Evolutionary conservation across 2,888 invertebrate genomes (phyloP).

Genomic region (Unio delphinus): DNA sequence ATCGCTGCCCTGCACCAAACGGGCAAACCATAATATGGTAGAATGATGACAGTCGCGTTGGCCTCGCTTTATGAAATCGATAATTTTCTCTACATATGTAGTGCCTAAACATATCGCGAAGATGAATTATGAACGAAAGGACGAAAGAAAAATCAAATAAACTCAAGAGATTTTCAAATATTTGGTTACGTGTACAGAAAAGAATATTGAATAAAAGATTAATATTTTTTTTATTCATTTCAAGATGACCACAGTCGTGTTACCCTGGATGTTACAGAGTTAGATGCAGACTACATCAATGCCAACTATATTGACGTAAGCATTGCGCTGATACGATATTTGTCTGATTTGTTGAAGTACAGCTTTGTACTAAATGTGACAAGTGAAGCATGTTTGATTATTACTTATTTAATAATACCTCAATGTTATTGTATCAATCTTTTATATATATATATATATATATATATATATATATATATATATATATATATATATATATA

Average conservation of each 20-base stretch:
- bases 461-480: background rate
- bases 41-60: too few species aligned
- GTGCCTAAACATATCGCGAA: too few species aligned
- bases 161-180: background rate
- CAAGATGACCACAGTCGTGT: constrained; percentile 48
- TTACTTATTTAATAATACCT: background rate
- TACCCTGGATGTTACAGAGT: constrained; percentile 29
- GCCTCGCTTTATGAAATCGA: too few species aligned
- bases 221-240: background rate
- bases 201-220: background rate
- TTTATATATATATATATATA: background rate
- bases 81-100: too few species aligned
- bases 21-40: too few species aligned
- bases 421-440: background rate
- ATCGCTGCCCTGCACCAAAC: too few species aligned
- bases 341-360: background rate
- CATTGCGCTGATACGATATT: background rate
- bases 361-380: background rate
- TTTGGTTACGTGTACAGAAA: background rate
- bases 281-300: constrained; percentile 46
- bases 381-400: background rate
- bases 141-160: too few species aligned
- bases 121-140: too few species aligned
- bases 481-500: too few species aligned
- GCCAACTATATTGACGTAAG: constrained; percentile 48